Conservation (phyloP, 2,888 invertebrate species). For the Drosophila nr. perissopoda region DNA sequence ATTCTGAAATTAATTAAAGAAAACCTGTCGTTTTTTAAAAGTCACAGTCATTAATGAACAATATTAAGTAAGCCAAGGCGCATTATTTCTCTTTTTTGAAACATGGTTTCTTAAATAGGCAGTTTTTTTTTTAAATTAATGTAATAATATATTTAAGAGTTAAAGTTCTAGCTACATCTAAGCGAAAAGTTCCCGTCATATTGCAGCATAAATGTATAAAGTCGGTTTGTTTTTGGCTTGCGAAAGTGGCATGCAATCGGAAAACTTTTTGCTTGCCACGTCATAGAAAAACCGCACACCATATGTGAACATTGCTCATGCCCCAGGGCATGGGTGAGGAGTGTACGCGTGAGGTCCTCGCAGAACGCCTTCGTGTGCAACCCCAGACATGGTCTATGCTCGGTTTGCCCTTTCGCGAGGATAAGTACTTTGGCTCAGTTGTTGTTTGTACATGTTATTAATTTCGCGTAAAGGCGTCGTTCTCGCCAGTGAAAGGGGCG, state of each 20-base stretch:
- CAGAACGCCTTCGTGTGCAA: constrained; percentile 19
- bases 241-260: constrained; percentile 27
- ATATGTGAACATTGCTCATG: constrained; percentile 42
- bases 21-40: neutral
- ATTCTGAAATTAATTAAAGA: neutral
- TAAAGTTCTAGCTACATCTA: neutral
- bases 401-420: constrained; percentile 42
- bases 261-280: constrained; percentile 22
- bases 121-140: neutral
- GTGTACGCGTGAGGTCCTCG: constrained; percentile 35
- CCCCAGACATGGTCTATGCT: constrained; percentile 1
- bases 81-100: rapidly evolving
- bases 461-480: constrained; percentile 72
- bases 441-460: constrained; percentile 76
- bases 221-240: neutral
- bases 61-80: neutral
- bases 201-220: neutral
- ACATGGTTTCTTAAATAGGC: too few relatives aligned
- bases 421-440: constrained; percentile 66
- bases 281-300: constrained; percentile 25
- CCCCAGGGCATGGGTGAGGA: neutral
- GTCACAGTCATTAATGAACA: neutral
- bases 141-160: neutral
- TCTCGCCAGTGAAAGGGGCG: constrained; percentile 15
- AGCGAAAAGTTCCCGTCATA: neutral